A percentile compares a stretch with the other conserved stretches of the same genome.
Conservation (phyloP, 2,113 vertebrate genomes). For the Bagarius yarrelli region DNA sequence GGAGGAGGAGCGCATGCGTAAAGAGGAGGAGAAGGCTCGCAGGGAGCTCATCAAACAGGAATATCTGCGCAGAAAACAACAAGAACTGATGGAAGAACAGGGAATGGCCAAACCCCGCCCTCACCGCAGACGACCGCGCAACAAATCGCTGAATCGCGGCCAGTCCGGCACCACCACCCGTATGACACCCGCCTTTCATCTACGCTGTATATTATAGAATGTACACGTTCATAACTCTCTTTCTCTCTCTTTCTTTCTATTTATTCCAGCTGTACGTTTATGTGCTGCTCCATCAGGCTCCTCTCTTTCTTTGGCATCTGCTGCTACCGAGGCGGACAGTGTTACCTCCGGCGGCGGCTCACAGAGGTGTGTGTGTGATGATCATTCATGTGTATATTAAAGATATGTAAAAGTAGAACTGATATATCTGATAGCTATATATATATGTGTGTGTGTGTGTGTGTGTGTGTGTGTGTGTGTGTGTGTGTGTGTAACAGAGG, state of each 20-base stretch:
- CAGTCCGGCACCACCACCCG: constrained; percentile 79
- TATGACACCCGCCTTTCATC: constrained; percentile 63
- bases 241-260: neutral
- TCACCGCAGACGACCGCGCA: constrained; percentile 76
- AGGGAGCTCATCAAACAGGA: constrained; percentile 95
- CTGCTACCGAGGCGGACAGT: constrained; percentile 86
- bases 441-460: constrained; percentile 8
- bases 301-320: constrained; percentile 89
- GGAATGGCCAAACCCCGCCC: constrained; percentile 85
- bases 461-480: constrained; percentile 21
- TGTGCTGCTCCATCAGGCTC: constrained; percentile 87
- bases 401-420: neutral
- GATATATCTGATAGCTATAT: neutral
- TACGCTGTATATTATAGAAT: neutral
- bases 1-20: constrained; percentile 89
- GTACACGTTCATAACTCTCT: neutral
- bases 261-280: constrained; percentile 79
- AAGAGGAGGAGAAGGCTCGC: constrained; percentile 92
- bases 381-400: neutral
- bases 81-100: constrained; percentile 87
- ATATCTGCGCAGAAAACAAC: constrained; percentile 87
- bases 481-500: constrained; percentile 69
- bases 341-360: constrained; percentile 82
- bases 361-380: constrained; percentile 74
- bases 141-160: constrained; percentile 86